Percentiles rank a stretch among this genome's conserved stretches.
Conservation (phyloP, 2,797 vertebrate species). For the Linurgus olivaceus region DNA sequence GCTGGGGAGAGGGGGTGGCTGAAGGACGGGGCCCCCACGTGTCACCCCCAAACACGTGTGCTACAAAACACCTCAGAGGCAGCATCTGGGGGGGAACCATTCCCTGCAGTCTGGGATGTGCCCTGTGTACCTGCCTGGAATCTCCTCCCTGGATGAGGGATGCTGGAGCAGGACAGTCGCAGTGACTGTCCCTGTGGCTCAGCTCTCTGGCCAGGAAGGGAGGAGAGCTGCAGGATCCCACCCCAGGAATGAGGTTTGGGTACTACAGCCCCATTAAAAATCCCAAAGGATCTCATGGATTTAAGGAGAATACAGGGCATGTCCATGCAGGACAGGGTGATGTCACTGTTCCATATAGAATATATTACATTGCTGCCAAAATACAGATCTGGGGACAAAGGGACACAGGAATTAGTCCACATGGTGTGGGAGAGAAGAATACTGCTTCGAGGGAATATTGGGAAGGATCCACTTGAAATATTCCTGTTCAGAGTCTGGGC, state of each 20-base stretch:
- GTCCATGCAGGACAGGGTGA: too few relatives aligned
- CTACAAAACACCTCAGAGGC: accelerated
- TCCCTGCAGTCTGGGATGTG: background rate
- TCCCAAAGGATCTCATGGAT: accelerated
- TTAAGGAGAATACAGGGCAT: background rate
- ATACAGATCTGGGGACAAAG: background rate
- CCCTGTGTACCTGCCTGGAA: accelerated
- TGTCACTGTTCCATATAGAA: background rate
- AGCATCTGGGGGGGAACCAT: accelerated
- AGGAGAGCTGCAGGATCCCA: background rate
- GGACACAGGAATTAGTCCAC: accelerated
- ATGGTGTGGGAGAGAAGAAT: background rate
- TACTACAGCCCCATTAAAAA: background rate
- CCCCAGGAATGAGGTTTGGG: background rate
- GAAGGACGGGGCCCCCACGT: accelerated
- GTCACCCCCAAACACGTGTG: background rate
- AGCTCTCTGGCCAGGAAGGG: background rate
- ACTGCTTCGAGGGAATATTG: background rate
- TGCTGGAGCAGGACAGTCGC: accelerated
- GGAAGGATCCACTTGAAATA: background rate
- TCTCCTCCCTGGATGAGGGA: accelerated
- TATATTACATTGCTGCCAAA: background rate
- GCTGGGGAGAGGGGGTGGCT: background rate
- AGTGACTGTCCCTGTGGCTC: accelerated
- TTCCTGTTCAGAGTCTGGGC: background rate